Evolutionary conservation across 1,140 invertebrate species (phyloP).

Genomic region (Zaprionus inermis): DNA sequence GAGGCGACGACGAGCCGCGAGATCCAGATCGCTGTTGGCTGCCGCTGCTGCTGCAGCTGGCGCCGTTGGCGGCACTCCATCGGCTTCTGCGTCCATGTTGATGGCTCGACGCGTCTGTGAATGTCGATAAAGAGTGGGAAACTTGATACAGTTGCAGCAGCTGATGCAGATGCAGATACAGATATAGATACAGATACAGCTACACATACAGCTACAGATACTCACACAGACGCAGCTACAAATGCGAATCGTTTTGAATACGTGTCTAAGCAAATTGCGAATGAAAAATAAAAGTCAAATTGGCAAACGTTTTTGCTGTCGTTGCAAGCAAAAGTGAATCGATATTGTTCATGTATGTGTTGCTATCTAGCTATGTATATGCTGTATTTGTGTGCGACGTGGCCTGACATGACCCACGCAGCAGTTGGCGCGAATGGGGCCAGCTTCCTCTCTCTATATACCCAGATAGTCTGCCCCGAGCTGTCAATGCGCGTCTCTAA

Average conservation of each 20-base stretch:
- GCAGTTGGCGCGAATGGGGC: conserved; percentile 40
- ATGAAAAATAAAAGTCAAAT: conserved; percentile 49
- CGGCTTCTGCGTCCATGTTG: conserved; percentile 78
- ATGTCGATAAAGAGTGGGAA: conserved; percentile 13
- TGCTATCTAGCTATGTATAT: conserved; percentile 37
- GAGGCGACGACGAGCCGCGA: conserved; percentile 81
- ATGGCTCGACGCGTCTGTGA: conserved; percentile 38
- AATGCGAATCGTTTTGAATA: conserved; percentile 54
- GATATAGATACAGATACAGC: not conserved
- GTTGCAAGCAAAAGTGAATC: conserved; percentile 7
- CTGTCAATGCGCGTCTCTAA: conserved; percentile 47
- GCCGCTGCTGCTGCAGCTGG: conserved; percentile 61
- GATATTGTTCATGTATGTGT: not conserved
- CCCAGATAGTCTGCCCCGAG: conserved; percentile 7
- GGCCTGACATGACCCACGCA: conserved; percentile 57
- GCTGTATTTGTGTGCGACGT: not conserved
- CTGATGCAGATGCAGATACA: not conserved
- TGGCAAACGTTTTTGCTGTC: conserved; percentile 50
- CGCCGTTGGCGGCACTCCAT: conserved; percentile 74
- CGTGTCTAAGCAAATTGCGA: conserved; percentile 37
- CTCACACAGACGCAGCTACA: not conserved
- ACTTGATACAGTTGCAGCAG: not conserved
- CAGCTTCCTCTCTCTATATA: not conserved
- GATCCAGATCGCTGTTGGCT: conserved; percentile 68
- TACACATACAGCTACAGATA: not conserved